Percentiles rank a stretch among this genome's conserved stretches.
Evolutionary conservation across 2,113 vertebrate species (phyloP).

Genomic region (Bostrychus sinensis): DNA sequence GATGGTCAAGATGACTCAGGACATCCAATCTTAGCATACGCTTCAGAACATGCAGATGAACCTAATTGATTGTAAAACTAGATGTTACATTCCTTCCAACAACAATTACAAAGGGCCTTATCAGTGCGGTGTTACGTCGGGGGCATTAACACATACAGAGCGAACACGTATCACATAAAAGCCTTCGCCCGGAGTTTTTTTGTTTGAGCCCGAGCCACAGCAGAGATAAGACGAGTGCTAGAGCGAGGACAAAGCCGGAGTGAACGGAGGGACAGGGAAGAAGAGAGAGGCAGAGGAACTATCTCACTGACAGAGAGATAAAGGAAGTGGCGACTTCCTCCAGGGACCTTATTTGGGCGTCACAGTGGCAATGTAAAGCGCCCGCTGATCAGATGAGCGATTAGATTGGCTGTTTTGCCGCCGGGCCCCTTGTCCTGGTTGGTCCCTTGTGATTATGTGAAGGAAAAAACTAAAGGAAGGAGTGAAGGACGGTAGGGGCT

Average conservation of each 20-base stretch:
- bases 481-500: conserved; percentile 9
- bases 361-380: conserved; percentile 65
- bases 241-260: conserved; percentile 56
- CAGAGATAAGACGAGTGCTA: conserved; percentile 47
- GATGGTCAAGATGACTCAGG: no score
- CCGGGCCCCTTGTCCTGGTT: conserved; percentile 60
- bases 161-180: conserved; percentile 54
- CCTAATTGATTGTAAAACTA: conserved; percentile 13
- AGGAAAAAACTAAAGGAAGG: conserved; percentile 28
- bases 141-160: conserved; percentile 28
- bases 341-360: conserved; percentile 70
- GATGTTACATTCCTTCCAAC: not conserved
- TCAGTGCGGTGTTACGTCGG: conserved; percentile 12
- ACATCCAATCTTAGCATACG: not conserved
- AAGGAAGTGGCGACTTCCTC: conserved; percentile 68
- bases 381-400: conserved; percentile 73
- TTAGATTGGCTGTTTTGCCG: conserved; percentile 71
- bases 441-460: conserved; percentile 69
- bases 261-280: conserved; percentile 38
- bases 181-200: conserved; percentile 49
- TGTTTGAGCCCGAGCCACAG: conserved; percentile 48
- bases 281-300: conserved; percentile 42
- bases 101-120: conserved; percentile 4
- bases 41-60: not conserved
- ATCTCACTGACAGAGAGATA: conserved; percentile 70